Evolutionary conservation across 2,888 invertebrate species (phyloP).

Genomic region (Mayetiola destructor): DNA sequence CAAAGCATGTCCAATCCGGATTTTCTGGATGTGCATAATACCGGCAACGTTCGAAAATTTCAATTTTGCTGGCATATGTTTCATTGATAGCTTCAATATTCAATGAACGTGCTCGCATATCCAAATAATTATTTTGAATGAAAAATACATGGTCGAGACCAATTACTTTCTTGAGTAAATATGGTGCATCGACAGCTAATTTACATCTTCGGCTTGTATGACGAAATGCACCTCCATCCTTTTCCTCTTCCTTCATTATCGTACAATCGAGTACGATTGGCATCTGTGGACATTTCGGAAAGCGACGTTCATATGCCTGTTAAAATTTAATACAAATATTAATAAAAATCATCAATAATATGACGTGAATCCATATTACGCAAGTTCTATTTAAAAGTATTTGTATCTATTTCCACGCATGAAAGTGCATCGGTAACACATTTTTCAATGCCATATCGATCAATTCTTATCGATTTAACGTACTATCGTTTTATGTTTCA

Average conservation of each 20-base stretch:
- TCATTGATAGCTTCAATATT: conserved; percentile 88
- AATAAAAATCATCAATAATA: too few relatives aligned
- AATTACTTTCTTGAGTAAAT: conserved; percentile 84
- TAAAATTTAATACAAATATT: too few relatives aligned
- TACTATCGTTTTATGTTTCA: too few relatives aligned
- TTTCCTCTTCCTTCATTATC: conserved; percentile 59
- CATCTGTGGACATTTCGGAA: conserved; percentile 86
- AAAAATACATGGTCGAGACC: conserved; percentile 86
- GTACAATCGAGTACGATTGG: conserved; percentile 85
- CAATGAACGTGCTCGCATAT: conserved; percentile 59
- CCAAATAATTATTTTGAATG: conserved; percentile 76
- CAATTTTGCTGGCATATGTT: conserved; percentile 69
- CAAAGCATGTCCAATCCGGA: conserved; percentile 88
- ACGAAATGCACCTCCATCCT: conserved; percentile 61
- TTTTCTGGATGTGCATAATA: conserved; percentile 73
- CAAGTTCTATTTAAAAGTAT: too few relatives aligned
- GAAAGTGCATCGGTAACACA: too few relatives aligned
- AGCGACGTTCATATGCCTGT: conserved; percentile 86
- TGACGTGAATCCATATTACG: too few relatives aligned
- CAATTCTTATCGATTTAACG: too few relatives aligned
- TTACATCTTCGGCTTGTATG: conserved; percentile 75
- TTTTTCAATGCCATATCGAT: too few relatives aligned
- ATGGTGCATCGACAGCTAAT: conserved; percentile 85
- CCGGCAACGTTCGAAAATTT: conserved; percentile 71
- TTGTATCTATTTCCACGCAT: too few relatives aligned